Evolutionary conservation across 2,888 invertebrate species (phyloP), one percentile per base, ranked within the genome.

Genomic region (Latrodectus elegans): DNA sequence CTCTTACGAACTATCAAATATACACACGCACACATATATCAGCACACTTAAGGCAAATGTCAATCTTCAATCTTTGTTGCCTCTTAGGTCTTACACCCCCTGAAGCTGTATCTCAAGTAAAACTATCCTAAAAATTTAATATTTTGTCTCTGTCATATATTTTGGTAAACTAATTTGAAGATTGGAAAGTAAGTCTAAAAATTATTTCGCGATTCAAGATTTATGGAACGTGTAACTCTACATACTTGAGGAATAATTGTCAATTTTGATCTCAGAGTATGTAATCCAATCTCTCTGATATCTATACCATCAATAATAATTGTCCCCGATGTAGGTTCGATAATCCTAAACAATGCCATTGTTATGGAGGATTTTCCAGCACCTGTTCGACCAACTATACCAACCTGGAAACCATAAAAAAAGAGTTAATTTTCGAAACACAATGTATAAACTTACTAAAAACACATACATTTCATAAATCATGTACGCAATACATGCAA

Each of bases 331-430:
- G 92, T 92, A 38, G 94, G 91, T 89, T 95, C 94, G n/a, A 94
- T 94, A 78, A 95, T 91, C 68, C 95, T 93, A 90, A 94, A 94
- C 64, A 95, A 91, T 6, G 94, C 94, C 67, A 93, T 92, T 8
- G 93, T 93, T 0, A 95, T 91, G 0, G 94, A 94, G 26, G 94
- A 94, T 90, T 94, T 94, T 0, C 94, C 94, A 89, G 92, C 91
- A 71, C 93, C 93, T 0, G 93, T 93, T 86, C 93, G 91, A 11
- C 93, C 93, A 67, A 93, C 92, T 78, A 93, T 92, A 72, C 93
- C 93, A 93, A 87, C 78, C 90, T 88, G 65, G 60, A 22, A 49
- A 22, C 4, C 4, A 38, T 6, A 22, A 14, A 51, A 51, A 65
- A 14, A 15, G 60, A 12, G n/a, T n/a, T 15, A 11, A 60, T 6